Percentiles rank a stretch among this genome's conserved stretches.
Conservation (phyloP, 2,113 vertebrate genomes). For the Cricetomys ansorgei region DNA sequence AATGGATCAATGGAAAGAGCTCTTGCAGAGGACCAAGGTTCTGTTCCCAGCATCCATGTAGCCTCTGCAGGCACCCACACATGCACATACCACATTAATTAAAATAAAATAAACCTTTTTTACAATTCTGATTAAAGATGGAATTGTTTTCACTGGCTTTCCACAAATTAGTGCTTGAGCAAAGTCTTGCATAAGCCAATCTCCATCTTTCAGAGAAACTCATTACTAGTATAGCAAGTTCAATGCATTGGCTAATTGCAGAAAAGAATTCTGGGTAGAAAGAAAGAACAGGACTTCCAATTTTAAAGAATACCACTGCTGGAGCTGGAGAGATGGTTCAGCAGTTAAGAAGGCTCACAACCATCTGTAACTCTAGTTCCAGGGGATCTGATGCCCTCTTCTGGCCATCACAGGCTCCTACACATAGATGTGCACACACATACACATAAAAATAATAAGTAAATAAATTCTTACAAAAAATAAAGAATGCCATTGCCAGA, state of each 20-base stretch:
- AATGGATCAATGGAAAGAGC: neutral
- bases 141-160: conserved; percentile 18
- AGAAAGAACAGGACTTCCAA: neutral
- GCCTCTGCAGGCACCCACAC: neutral
- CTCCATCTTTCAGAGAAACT: neutral
- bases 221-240: neutral
- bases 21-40: neutral
- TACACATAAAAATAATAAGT: neutral
- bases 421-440: neutral
- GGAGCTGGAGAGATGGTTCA: neutral
- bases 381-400: neutral
- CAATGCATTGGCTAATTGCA: neutral
- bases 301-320: neutral
- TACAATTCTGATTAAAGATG: neutral
- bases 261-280: conserved; percentile 18
- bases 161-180: conserved; percentile 33
- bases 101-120: neutral
- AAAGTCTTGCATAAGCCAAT: neutral
- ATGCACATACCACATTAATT: neutral
- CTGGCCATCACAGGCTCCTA: neutral
- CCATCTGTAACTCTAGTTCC: neutral
- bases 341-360: neutral
- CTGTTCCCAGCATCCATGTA: neutral
- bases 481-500: neutral
- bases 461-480: neutral